Evolutionary conservation across 2,888 invertebrate species (phyloP), one percentile per base, ranked within the genome.

Genomic region (Acrobasis repandana): DNA sequence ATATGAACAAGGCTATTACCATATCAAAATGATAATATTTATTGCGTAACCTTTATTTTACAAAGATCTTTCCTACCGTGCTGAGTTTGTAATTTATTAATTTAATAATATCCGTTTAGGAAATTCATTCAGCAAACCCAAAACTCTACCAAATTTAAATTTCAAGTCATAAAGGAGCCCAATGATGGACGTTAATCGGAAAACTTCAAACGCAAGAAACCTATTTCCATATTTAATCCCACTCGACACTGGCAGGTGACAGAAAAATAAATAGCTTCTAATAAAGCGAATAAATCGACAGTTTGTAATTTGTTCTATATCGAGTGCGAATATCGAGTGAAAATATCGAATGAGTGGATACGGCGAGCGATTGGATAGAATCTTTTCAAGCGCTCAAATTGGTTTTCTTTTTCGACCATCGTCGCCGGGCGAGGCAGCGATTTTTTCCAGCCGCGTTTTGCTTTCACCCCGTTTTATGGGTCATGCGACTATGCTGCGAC

Each of bases 301-400:
- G 83, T 85, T 91, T 87, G 88, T 91, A 90, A 91, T 92, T 92
- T 90, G 90, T 89, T 90, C 85, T 82, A 82, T 84, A 83, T 82
- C 80, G 81, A 58, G 58, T 38, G 38, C 50, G 58, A 58, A 58
- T 58, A 58, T 60, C 52, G 79, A 84, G 86, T 82, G 88, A 85
- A 90, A 91, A 90, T 90, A 88, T 89, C 89, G 86, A 90, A 90
- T 90, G 89, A 90, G 91, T 90, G 88, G 88, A 88, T 88, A 87
- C 86, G 87, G 82, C 80, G 72, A 70, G 79, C 82, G 83, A 88
- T 89, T 85, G 88, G 88, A 87, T 88, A 85, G 89, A 86, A 86
- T 83, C 91, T 90, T 91, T 91, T 91, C 90, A 90, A 82, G 88
- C 90, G 90, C 80, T 80, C 86, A 88, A 91, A 92, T 91, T 91